phyloP scores from a whole-genome alignment of 2,888 invertebrate genomes.

The Rhamphomyia laevipes region DNA sequence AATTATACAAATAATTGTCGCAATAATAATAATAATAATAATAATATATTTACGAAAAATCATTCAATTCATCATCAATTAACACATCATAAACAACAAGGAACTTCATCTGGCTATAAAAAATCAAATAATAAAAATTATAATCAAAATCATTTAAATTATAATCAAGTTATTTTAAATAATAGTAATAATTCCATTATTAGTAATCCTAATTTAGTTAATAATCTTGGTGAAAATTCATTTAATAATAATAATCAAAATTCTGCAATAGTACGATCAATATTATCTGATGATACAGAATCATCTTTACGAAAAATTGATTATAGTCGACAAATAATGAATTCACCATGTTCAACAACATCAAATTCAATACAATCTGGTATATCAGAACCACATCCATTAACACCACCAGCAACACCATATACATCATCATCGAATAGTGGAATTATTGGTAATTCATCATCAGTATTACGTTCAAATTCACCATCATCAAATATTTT shows the following conservation, averaged over 20 bases:
- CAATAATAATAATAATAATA: neutral
- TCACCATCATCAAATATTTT: slow-evolving; percentile 8
- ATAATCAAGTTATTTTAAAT: neutral
- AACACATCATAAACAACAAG: too few species aligned
- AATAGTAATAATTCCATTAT: neutral
- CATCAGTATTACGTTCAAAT: slow-evolving; percentile 11
- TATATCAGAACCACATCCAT: slow-evolving; percentile 20
- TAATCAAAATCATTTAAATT: neutral
- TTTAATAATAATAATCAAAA: neutral
- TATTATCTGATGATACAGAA: slow-evolving; percentile 7
- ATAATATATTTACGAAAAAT: neutral
- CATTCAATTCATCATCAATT: neutral
- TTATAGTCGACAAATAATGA: slow-evolving; percentile 22
- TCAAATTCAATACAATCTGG: slow-evolving; percentile 28
- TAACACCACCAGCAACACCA: slow-evolving; percentile 36
- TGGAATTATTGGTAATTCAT: slow-evolving; percentile 6
- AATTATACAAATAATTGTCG: neutral
- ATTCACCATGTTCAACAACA: slow-evolving; percentile 33
- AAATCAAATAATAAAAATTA: neutral
- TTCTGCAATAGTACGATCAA: slow-evolving; percentile 2
- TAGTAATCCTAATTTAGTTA: neutral
- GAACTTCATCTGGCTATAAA: neutral
- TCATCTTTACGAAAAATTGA: slow-evolving; percentile 20
- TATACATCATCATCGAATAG: slow-evolving; percentile 7
- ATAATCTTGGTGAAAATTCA: neutral